These are phyloP conservation scores for Cecropterus lyciades DNA, from an alignment of 1,140 invertebrate genomes.

Conservation along the genomic window DNA sequence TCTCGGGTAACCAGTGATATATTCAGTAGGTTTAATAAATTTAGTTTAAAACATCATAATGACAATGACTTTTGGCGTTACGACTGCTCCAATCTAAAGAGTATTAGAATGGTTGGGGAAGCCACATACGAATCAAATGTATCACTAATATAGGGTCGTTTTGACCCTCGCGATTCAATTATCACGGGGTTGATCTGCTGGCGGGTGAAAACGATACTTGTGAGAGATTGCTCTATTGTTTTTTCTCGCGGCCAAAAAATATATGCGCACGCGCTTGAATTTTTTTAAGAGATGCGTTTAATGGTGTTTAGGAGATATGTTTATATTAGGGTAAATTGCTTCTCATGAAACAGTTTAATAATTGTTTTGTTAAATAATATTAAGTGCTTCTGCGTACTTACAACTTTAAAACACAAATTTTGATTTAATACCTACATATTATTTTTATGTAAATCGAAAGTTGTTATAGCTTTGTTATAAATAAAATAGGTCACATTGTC, in stretches of 20 bases:
- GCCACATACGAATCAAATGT: conserved; percentile 75
- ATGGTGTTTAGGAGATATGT: conserved; percentile 19
- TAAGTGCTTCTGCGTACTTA: too few species aligned
- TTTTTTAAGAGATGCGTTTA: conserved; percentile 47
- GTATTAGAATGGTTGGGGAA: conserved; percentile 46
- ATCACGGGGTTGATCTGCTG: conserved; percentile 78
- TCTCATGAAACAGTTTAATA: too few species aligned
- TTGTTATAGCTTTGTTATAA: too few species aligned
- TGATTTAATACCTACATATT: too few species aligned
- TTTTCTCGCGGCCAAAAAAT: conserved; percentile 83
- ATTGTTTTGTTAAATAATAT: too few species aligned
- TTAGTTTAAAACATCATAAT: background rate
- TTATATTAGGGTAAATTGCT: too few species aligned
- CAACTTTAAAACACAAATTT: too few species aligned
- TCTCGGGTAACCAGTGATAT: too few species aligned
- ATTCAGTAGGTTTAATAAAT: background rate
- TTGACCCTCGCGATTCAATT: conserved; percentile 81
- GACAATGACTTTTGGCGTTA: conserved; percentile 36
- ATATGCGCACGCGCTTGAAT: conserved; percentile 61
- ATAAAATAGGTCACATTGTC: too few species aligned
- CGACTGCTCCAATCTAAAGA: conserved; percentile 16
- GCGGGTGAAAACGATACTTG: conserved; percentile 84
- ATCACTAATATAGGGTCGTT: conserved; percentile 62
- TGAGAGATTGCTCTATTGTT: conserved; percentile 85
- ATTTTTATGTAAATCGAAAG: too few species aligned